A percentile compares a stretch with the other conserved stretches of the same genome.
These are phyloP conservation scores for Drosophila anceps DNA, from an alignment of 2,888 invertebrate species.

Conservation along the genomic window DNA sequence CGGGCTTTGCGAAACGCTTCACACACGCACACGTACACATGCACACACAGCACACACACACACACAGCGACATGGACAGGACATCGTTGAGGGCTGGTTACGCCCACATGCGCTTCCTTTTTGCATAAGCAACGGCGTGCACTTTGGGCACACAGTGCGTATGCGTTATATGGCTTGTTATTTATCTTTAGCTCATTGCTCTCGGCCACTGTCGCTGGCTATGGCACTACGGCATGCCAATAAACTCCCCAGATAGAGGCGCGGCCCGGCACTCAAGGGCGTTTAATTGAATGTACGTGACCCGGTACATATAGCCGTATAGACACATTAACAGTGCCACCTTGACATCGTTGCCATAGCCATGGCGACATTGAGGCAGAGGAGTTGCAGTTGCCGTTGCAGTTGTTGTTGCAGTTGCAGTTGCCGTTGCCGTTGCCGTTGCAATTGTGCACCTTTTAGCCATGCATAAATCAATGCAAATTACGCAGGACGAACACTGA, in stretches of 20 bases:
- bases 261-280: constrained; percentile 75
- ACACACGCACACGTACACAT: constrained; percentile 5
- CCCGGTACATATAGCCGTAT: constrained; percentile 64
- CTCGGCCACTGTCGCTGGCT: constrained; percentile 33
- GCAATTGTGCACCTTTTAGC: constrained; percentile 37
- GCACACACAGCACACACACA: constrained; percentile 3
- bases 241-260: constrained; percentile 62
- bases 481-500: constrained; percentile 66
- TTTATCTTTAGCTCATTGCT: constrained; percentile 81
- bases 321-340: constrained; percentile 79
- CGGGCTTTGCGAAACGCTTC: constrained; percentile 49
- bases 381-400: constrained; percentile 14
- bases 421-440: constrained; percentile 21
- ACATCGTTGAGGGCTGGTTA: constrained; percentile 14
- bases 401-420: constrained; percentile 4
- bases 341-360: constrained; percentile 67
- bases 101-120: constrained; percentile 67
- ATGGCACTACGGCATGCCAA: constrained; percentile 57
- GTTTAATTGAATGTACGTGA: constrained; percentile 80
- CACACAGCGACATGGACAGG: background rate
- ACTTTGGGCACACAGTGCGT: constrained; percentile 73
- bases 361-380: constrained; percentile 42
- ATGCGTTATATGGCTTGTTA: constrained; percentile 80
- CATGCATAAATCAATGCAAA: constrained; percentile 74
- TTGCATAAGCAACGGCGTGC: constrained; percentile 69